A percentile compares a stretch with the other conserved stretches of the same genome.
Conservation (phyloP, 2,113 vertebrate genomes). For the Chaetura pelagica region DNA sequence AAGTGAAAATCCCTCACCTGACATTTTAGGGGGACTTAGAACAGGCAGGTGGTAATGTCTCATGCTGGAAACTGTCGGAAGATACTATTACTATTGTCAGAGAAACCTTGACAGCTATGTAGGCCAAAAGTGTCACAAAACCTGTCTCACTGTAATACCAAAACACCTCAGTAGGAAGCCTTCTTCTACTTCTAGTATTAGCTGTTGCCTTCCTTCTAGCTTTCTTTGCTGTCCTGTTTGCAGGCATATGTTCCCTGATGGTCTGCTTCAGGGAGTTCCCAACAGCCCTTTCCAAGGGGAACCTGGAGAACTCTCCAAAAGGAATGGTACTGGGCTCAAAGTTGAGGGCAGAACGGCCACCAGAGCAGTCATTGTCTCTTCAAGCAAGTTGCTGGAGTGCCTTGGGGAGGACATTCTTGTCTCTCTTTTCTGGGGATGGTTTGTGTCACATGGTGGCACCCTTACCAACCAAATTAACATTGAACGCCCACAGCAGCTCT, state of each 20-base stretch:
- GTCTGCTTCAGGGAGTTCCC: neutral
- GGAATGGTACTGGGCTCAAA: accelerated
- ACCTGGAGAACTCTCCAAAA: neutral
- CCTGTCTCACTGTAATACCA: neutral
- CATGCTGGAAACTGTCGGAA: neutral
- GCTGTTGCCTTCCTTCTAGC: neutral
- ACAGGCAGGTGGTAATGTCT: neutral
- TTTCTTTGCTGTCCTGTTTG: neutral
- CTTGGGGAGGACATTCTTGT: neutral
- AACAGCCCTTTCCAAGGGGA: neutral
- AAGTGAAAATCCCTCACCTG: neutral
- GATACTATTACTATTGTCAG: neutral
- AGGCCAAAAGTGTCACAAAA: neutral
- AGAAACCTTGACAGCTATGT: neutral
- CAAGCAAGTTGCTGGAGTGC: neutral
- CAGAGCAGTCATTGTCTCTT: neutral
- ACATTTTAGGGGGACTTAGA: neutral
- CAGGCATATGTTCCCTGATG: neutral
- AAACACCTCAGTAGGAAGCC: neutral
- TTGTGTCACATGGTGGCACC: slow-evolving; percentile 47
- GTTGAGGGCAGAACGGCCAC: neutral
- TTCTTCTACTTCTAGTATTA: neutral
- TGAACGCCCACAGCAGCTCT: neutral
- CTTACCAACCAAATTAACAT: slow-evolving; percentile 10
- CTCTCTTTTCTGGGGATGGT: neutral